Percentiles rank a stretch among this genome's conserved stretches.
phyloP scores from a whole-genome alignment of 2,113 vertebrate genomes.

The Nothoprocta perdicaria region DNA sequence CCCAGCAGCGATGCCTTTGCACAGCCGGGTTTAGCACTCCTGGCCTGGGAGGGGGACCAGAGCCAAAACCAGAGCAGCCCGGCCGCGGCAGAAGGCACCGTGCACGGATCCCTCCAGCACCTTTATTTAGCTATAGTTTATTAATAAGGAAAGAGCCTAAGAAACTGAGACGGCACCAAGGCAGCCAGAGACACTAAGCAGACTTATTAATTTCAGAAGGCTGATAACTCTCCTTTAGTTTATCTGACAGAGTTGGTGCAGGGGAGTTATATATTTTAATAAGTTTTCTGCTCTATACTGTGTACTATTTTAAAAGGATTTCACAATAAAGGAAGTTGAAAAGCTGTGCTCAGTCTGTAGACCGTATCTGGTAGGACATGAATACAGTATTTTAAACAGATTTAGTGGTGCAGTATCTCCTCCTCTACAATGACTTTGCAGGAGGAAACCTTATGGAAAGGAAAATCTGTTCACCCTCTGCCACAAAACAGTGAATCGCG shows the following conservation, averaged over 20 bases:
- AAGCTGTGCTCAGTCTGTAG: slow-evolving; percentile 46
- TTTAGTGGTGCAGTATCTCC: slow-evolving; percentile 42
- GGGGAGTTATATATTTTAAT: slow-evolving; percentile 50
- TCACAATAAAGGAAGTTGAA: slow-evolving; percentile 57
- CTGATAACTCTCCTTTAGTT: slow-evolving; percentile 30
- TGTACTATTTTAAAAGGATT: slow-evolving; percentile 55
- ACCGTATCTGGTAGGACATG: slow-evolving; percentile 49
- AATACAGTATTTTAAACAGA: slow-evolving; percentile 61
- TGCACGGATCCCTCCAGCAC: neutral
- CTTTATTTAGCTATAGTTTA: neutral
- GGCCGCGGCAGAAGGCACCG: neutral
- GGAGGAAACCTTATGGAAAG: slow-evolving; percentile 49
- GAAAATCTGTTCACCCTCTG: slow-evolving; percentile 53
- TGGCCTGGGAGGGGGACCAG: neutral
- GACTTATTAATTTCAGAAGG: slow-evolving; percentile 5
- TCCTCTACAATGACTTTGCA: slow-evolving; percentile 61
- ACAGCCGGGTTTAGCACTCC: slow-evolving; percentile 14
- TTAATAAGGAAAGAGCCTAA: slow-evolving; percentile 20
- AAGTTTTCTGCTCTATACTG: slow-evolving; percentile 31
- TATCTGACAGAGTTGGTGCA: slow-evolving; percentile 29
- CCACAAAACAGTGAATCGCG: slow-evolving; percentile 26
- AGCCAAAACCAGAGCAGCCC: neutral
- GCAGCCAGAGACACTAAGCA: slow-evolving; percentile 13
- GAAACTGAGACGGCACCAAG: neutral
- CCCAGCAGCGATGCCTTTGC: neutral